Evolutionary conservation across 2,888 invertebrate species (phyloP), one percentile per base, ranked within the genome.

Genomic region (Pseudeuparius sepicola): DNA sequence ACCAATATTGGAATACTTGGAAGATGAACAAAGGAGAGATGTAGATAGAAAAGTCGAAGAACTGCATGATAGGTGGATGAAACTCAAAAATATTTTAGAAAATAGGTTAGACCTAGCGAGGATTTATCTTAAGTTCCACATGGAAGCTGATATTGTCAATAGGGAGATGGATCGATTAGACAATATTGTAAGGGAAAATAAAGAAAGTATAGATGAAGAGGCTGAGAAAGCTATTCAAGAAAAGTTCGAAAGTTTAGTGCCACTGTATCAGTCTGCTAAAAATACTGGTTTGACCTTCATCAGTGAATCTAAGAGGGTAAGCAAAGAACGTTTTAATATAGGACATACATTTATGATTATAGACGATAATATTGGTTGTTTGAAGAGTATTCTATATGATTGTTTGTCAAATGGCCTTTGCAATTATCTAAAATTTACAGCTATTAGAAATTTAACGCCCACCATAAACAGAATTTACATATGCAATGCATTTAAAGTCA

Each of bases 41-140:
- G 67, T 79, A 1, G 71, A 73, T 46, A 61, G 66, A 2, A 77
- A 78, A 55, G 72, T 77, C 4, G 72, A 75, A 42, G 65, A 70
- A 1, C 55, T 80, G 17, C 70, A 72, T 37, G 68, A 72, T 20
- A 68, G 73, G 30, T 80, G 78, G 78, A 63, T 70, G 15, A 68
- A 71, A 40, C 61, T 77, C 4, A 73, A 74, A 47, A 69, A 69
- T 41, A 55, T 71, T 14, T 59, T 80, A 4, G 67, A 76, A 39
- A 66, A 65, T 37, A 70, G 86, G 36, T 70, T 84, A 38, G 73
- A 76, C 41, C 62, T 83, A 11, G 71, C 76, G 10, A 69, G 71
- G 24, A 59, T 75, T 42, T 81, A 82, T 51, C 73, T 79, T 24
- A 73, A 78, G 45, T 84, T 85, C 61, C 79, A 81, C 48, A 71